phyloP scores from a whole-genome alignment of 2,797 vertebrate genomes.

The Dryobates pubescens region DNA sequence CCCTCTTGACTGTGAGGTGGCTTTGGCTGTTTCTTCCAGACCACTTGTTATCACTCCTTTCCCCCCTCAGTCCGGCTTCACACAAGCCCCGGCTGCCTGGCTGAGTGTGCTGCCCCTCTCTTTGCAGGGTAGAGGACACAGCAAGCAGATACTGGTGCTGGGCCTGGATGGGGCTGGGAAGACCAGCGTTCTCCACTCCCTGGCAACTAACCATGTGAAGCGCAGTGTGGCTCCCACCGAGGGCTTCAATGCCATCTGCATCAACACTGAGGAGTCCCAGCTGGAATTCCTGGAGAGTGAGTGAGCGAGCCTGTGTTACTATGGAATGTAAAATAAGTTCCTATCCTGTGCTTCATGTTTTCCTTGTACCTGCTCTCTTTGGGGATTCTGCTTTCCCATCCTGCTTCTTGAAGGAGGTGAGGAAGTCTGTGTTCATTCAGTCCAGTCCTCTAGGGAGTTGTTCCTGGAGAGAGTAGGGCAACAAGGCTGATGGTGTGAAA shows the following conservation, averaged over 20 bases:
- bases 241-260: slow-evolving; percentile 88
- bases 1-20: background rate
- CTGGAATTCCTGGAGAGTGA: slow-evolving; percentile 95
- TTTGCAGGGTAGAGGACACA: slow-evolving; percentile 60
- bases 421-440: background rate
- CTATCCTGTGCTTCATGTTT: accelerated
- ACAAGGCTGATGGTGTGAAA: background rate
- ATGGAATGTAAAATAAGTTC: background rate
- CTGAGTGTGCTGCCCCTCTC: background rate
- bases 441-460: background rate
- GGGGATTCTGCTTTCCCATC: background rate
- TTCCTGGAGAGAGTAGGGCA: background rate
- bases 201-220: slow-evolving; percentile 82
- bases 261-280: slow-evolving; percentile 82
- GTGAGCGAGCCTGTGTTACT: background rate
- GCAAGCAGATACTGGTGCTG: slow-evolving; percentile 90
- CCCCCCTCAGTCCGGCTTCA: background rate
- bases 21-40: background rate
- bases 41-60: too few species aligned
- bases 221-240: slow-evolving; percentile 84
- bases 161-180: slow-evolving; percentile 95
- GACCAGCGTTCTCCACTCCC: slow-evolving; percentile 87
- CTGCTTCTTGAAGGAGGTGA: background rate
- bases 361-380: background rate
- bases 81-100: background rate